phyloP scores from a whole-genome alignment of 2,113 vertebrate genomes.

The Candoia aspera region DNA sequence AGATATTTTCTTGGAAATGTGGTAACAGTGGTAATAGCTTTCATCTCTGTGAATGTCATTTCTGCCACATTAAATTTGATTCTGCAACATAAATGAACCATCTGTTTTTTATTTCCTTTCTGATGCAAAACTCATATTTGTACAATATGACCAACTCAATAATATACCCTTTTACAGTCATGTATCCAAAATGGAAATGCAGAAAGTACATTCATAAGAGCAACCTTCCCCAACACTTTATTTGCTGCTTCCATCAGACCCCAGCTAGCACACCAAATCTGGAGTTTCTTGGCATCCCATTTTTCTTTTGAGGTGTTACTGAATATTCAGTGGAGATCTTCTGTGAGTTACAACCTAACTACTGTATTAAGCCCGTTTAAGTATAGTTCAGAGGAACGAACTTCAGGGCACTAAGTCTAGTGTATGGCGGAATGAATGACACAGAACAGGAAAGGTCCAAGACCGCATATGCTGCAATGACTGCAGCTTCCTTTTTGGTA shows the following conservation, averaged over 20 bases:
- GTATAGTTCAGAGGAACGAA: neutral
- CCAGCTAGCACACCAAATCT: neutral
- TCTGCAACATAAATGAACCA: neutral
- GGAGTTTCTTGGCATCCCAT: neutral
- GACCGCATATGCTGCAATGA: neutral
- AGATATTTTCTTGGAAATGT: conserved; percentile 4
- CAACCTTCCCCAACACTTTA: neutral
- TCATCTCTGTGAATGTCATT: conserved; percentile 9
- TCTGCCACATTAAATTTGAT: neutral
- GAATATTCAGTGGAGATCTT: neutral
- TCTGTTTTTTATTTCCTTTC: conserved; percentile 22
- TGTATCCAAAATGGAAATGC: neutral
- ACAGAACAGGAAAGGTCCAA: neutral
- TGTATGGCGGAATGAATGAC: neutral
- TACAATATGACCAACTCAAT: neutral
- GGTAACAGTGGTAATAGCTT: neutral
- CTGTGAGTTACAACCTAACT: neutral
- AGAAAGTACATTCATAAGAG: neutral
- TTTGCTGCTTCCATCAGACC: too few species aligned
- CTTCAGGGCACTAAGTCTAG: neutral
- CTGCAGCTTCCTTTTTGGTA: neutral
- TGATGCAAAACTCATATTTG: conserved; percentile 16
- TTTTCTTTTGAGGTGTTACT: neutral
- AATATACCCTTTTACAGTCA: neutral
- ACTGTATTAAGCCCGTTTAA: neutral